Evolutionary conservation across 2,113 vertebrate genomes (phyloP).

Genomic region (Eptesicus fuscus): DNA sequence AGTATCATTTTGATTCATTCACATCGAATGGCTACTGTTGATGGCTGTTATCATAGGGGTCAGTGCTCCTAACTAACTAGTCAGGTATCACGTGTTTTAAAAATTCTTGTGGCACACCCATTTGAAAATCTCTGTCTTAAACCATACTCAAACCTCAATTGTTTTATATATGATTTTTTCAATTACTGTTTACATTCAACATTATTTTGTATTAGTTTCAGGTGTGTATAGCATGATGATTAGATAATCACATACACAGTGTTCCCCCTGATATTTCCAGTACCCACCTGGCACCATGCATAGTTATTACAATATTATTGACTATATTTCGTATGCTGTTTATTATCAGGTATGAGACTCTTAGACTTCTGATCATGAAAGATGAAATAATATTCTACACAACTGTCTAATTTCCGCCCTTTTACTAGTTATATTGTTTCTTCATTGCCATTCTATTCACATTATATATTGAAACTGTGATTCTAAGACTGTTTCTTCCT

Average conservation of each 20-base stretch:
- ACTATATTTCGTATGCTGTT: neutral
- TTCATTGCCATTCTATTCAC: neutral
- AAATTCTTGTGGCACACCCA: neutral
- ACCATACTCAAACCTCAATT: neutral
- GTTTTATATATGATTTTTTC: neutral
- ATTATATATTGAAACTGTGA: neutral
- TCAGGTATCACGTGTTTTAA: neutral
- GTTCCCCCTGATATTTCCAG: neutral
- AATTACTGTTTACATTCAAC: neutral
- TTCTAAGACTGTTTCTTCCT: neutral
- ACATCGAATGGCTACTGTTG: neutral
- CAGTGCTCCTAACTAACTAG: neutral
- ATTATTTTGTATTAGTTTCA: neutral
- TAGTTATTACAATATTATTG: neutral
- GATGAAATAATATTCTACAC: neutral
- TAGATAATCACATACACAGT: neutral
- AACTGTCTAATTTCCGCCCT: neutral
- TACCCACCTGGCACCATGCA: neutral
- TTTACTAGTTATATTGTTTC: neutral
- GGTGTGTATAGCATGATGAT: neutral
- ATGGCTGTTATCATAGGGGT: neutral
- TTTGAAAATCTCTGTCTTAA: neutral
- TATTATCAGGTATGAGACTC: neutral
- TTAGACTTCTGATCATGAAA: neutral
- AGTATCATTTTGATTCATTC: neutral